Percentiles rank a stretch among this genome's conserved stretches.
phyloP scores from a whole-genome alignment of 1,140 invertebrate species.

The Eufriesea mexicana region DNA sequence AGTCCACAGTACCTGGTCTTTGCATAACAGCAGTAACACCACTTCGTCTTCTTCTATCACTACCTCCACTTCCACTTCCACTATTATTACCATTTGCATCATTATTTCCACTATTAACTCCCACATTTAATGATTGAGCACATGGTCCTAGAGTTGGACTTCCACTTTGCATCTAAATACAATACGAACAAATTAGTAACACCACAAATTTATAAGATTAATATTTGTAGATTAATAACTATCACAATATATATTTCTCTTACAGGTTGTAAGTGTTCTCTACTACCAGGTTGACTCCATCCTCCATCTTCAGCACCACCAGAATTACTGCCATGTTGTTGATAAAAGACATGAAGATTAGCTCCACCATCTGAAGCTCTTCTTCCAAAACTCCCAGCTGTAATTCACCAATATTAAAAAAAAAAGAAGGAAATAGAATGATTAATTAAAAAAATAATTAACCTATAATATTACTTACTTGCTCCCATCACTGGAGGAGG shows the following conservation, averaged over 20 bases:
- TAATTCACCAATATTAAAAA: constrained; percentile 39
- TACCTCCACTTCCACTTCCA: constrained; percentile 77
- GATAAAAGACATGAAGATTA: constrained; percentile 92
- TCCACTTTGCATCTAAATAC: constrained; percentile 76
- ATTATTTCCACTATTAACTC: constrained; percentile 75
- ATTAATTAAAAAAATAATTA: constrained; percentile 29
- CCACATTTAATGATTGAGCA: constrained; percentile 79
- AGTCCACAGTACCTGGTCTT: constrained; percentile 87
- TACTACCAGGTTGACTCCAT: constrained; percentile 86
- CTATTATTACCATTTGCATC: constrained; percentile 79
- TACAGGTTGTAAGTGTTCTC: constrained; percentile 84
- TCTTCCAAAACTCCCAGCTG: constrained; percentile 91
- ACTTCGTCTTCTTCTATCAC: constrained; percentile 87
- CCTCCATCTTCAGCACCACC: constrained; percentile 81
- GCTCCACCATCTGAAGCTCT: constrained; percentile 98
- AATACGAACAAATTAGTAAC: not conserved
- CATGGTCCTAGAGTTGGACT: constrained; percentile 82
- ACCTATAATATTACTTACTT: constrained; percentile 84
- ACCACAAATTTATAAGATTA: not conserved
- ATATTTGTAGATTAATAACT: not conserved
- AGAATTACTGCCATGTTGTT: constrained; percentile 80
- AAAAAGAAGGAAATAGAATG: not conserved
- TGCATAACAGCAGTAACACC: constrained; percentile 93
- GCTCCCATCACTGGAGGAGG: constrained; percentile 94
- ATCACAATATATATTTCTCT: constrained; percentile 43